Conservation (phyloP, 2,888 invertebrate genomes). For the Altica lythri region DNA sequence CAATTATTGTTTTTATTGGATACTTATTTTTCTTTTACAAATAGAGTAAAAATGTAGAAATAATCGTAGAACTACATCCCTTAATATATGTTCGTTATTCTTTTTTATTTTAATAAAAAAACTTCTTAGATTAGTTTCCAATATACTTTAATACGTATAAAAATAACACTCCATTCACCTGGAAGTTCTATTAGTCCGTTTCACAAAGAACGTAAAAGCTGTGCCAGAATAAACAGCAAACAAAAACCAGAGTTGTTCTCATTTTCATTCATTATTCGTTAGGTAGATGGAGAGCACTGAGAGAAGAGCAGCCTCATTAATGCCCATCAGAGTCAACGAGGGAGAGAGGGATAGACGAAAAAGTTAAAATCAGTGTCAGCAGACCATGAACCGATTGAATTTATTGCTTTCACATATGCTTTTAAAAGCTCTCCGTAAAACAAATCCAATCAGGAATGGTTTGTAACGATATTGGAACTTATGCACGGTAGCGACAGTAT, state of each 20-base stretch:
- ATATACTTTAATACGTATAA: no score
- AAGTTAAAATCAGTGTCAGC: slow-evolving; percentile 36
- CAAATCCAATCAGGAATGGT: slow-evolving; percentile 30
- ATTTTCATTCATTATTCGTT: slow-evolving; percentile 20
- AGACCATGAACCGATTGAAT: slow-evolving; percentile 39
- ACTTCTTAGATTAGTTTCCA: no score
- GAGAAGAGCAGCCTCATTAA: slow-evolving; percentile 16
- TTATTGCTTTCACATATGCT: slow-evolving; percentile 36
- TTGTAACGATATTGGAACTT: no score
- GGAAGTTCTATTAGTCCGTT: no score
- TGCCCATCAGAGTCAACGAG: slow-evolving; percentile 20
- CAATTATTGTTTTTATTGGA: no score
- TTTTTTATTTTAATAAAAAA: no score
- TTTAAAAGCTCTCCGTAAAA: slow-evolving; percentile 37
- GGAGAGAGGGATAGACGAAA: slow-evolving; percentile 23
- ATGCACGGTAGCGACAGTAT: no score
- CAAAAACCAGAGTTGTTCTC: not conserved
- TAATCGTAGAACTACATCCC: no score
- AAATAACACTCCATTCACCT: no score
- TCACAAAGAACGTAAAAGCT: not conserved
- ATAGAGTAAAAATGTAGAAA: no score
- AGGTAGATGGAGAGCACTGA: slow-evolving; percentile 6
- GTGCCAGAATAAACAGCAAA: not conserved
- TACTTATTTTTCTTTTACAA: no score
- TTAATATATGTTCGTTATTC: no score